A percentile compares a stretch with the other conserved stretches of the same genome.
phyloP scores from a whole-genome alignment of 2,797 vertebrate genomes.

The Manis crassicaudata region DNA sequence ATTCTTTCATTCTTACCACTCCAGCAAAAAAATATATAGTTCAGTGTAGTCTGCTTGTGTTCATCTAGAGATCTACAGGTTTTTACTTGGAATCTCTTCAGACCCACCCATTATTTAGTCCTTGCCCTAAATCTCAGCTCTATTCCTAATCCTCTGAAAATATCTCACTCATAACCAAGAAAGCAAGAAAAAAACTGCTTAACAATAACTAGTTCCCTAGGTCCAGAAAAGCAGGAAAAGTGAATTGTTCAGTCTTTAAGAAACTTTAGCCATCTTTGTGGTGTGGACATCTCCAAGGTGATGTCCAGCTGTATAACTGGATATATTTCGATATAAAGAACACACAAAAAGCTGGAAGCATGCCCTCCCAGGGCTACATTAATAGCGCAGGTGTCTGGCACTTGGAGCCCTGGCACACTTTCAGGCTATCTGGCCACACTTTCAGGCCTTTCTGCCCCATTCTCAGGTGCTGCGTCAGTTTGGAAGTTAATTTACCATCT shows the following conservation, averaged over 20 bases:
- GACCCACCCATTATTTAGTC: not conserved
- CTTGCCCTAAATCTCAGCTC: not conserved
- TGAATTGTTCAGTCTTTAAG: not conserved
- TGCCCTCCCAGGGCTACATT: not conserved
- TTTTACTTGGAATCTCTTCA: not conserved
- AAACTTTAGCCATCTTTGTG: not conserved
- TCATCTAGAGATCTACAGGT: not conserved
- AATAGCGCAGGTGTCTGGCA: rapidly evolving
- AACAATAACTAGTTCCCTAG: not conserved
- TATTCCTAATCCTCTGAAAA: not conserved
- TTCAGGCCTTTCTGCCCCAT: not conserved
- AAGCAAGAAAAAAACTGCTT: not conserved
- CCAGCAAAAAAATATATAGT: not conserved
- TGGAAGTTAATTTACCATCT: not conserved
- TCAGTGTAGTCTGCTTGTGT: not conserved
- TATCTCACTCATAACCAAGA: not conserved
- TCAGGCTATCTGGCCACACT: rapidly evolving
- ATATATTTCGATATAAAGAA: not conserved
- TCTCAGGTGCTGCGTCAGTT: not conserved
- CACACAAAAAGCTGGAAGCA: not conserved
- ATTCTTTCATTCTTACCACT: not conserved
- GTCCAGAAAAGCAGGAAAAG: not conserved
- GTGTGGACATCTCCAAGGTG: not conserved
- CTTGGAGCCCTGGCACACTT: rapidly evolving
- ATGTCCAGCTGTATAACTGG: not conserved